These are phyloP conservation scores for Montipora capricornis DNA, from an alignment of 64 coral and sea anemone genomes.

Conservation along the genomic window DNA sequence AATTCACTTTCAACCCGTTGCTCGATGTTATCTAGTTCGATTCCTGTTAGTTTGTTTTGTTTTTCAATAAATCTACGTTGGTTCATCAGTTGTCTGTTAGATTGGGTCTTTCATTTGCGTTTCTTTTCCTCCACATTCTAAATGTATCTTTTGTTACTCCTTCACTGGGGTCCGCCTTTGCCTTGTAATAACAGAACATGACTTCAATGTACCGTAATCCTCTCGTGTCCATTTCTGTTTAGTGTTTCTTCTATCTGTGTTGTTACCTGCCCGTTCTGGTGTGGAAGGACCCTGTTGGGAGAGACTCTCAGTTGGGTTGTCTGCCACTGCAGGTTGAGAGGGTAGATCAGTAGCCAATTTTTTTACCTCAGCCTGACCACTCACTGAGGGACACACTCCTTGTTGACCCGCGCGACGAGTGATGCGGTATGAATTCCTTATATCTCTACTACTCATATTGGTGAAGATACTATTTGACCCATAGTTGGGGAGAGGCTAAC, in stretches of 20 bases:
- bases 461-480: too few relatives aligned
- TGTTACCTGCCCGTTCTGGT: too few relatives aligned
- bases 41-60: too few relatives aligned
- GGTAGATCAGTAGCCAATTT: not conserved
- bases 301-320: not conserved
- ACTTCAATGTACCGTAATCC: not conserved
- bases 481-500: too few relatives aligned
- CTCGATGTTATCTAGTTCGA: too few relatives aligned
- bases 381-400: slow-evolving; percentile 28
- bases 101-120: too few relatives aligned
- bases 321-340: not conserved
- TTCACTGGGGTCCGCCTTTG: not conserved
- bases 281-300: not conserved
- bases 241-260: not conserved
- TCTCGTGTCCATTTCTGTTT: slow-evolving; percentile 3
- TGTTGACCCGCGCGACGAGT: slow-evolving; percentile 33
- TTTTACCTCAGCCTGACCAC: slow-evolving; percentile 35
- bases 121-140: not conserved
- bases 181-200: slow-evolving; percentile 2
- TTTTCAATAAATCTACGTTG: too few relatives aligned
- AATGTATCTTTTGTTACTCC: not conserved
- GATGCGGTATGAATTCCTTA: slow-evolving; percentile 31
- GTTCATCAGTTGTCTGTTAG: too few relatives aligned
- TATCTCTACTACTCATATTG: too few relatives aligned
- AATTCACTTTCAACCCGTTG: too few relatives aligned